These are phyloP conservation scores for Apodemus agrarius DNA, from an alignment of 2,797 vertebrate genomes.

Conservation along the genomic window DNA sequence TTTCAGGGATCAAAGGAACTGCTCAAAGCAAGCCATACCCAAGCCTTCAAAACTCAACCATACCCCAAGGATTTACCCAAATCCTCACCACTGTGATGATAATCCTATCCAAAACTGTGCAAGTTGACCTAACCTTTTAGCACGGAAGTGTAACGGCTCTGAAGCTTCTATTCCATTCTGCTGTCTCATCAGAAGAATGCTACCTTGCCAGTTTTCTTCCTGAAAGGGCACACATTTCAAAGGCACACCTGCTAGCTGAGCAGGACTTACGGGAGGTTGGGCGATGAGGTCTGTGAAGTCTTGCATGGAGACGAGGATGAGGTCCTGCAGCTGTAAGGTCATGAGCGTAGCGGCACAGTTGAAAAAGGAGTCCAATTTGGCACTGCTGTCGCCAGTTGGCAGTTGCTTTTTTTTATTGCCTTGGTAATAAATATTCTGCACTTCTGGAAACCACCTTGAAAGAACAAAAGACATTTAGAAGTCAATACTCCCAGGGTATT, in stretches of 20 bases:
- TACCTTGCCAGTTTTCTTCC: neutral
- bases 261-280: constrained; percentile 87
- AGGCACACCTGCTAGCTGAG: neutral
- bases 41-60: neutral
- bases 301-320: constrained; percentile 89
- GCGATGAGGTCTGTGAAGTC: constrained; percentile 92
- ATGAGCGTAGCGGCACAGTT: constrained; percentile 91
- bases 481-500: constrained; percentile 54
- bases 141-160: neutral
- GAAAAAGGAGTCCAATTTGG: constrained; percentile 91
- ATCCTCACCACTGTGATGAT: neutral
- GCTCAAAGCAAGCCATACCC: neutral
- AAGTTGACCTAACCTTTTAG: neutral
- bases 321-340: constrained; percentile 91
- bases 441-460: constrained; percentile 92
- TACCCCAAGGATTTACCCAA: neutral
- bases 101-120: neutral
- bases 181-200: neutral
- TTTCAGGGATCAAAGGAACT: neutral
- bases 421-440: constrained; percentile 91
- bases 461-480: constrained; percentile 77
- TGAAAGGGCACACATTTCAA: neutral
- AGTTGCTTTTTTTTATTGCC: constrained; percentile 88
- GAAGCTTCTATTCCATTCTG: neutral
- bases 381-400: constrained; percentile 84